Conservation (phyloP, 1,140 invertebrate species). For the Diabrotica virgifera region DNA sequence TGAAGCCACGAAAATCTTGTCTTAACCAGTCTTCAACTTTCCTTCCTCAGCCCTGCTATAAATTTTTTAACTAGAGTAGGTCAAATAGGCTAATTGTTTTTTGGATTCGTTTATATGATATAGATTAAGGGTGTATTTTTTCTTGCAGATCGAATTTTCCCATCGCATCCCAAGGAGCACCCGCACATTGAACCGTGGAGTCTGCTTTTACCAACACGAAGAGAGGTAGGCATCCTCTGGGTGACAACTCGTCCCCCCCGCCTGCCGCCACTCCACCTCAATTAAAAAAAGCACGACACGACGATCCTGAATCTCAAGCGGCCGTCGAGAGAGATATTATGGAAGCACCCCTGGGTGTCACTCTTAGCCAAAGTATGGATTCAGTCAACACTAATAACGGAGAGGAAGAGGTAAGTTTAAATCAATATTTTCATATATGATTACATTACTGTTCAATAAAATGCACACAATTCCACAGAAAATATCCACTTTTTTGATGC, state of each 20-base stretch:
- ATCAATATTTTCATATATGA: too few relatives aligned
- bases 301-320: conserved; percentile 45
- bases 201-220: conserved; percentile 44
- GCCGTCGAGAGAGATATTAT: conserved; percentile 41
- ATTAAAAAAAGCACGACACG: conserved; percentile 58
- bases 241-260: conserved; percentile 45
- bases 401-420: conserved; percentile 79
- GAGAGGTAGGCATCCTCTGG: conserved; percentile 48
- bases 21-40: too few relatives aligned
- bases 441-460: too few relatives aligned
- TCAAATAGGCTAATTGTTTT: too few relatives aligned
- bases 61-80: too few relatives aligned
- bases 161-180: conserved; percentile 7
- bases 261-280: conserved; percentile 45
- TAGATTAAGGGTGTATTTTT: neutral
- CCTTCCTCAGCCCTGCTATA: neutral
- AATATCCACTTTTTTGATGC: too few relatives aligned
- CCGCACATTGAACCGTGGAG: conserved; percentile 45
- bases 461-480: too few relatives aligned
- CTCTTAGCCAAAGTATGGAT: conserved; percentile 84
- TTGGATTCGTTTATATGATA: conserved; percentile 11
- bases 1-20: too few relatives aligned
- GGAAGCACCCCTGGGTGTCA: conserved; percentile 58
- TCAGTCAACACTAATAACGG: conserved; percentile 87
- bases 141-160: neutral